Evolutionary conservation across 2,113 vertebrate species (phyloP), one percentile per base, ranked within the genome.

Genomic region (Erythrolamprus reginae): DNA sequence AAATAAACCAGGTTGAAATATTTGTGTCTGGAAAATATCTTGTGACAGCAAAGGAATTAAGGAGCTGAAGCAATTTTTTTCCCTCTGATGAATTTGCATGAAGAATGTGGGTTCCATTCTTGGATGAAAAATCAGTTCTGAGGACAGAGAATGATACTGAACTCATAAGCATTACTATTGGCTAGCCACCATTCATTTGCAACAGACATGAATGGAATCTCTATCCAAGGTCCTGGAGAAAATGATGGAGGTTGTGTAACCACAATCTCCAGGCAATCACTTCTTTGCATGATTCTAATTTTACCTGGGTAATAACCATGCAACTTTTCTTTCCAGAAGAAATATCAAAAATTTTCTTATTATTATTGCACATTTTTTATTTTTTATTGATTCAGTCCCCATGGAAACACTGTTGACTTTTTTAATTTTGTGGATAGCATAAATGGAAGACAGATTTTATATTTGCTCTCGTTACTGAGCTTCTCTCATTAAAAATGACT

Each of bases 401-500:
- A 92, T 83, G 70, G 58, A 94, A 92, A 55, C 86, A 91, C 3
- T 50, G 53, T 86, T 84, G 86, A 48, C 91, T 92, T 93, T 92
- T 51, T 84, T 26, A 92, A 6, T 92, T 95, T 94, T 90, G 82
- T 48, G 10, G 7, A 89, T 83, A 87, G 21, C 23, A 87, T 94
- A 90, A 93, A 89, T 28, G 52, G 38, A 92, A 94, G 93, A 93
- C 53, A 86, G 87, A 93, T 94, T 92, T 92, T 92, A n/a, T 86
- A 24, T 94, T 95, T 94, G 4, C 48, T 93, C 91, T 82, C 47
- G 84, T 93, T 93, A 83, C 83, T 86, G 89, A 93, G 88, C 88
- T 88, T 91, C 58, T 89, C 94, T 95, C 93, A 93, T 96, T 95
- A 96, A 95, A 95, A 96, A 95, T 95, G 94, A 95, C 90, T 91